A percentile compares a stretch with the other conserved stretches of the same genome.
phyloP scores from a whole-genome alignment of 2,113 vertebrate genomes.

The Steatornis caripensis region DNA sequence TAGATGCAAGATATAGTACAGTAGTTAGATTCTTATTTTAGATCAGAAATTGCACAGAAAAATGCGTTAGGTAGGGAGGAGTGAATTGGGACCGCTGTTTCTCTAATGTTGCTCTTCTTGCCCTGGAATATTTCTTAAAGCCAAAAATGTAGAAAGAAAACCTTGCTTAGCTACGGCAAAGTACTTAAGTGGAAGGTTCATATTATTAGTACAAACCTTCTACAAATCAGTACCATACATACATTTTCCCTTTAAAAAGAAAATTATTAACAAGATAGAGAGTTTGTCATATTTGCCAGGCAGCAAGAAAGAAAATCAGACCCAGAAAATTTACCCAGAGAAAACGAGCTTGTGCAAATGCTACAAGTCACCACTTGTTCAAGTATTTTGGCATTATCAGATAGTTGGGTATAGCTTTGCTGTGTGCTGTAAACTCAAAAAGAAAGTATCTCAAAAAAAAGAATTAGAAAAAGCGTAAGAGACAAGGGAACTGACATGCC shows the following conservation, averaged over 20 bases:
- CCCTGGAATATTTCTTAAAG: neutral
- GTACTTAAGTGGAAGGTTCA: neutral
- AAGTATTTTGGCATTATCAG: neutral
- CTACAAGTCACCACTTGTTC: neutral
- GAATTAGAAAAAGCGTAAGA: neutral
- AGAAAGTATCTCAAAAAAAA: neutral
- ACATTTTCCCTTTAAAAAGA: neutral
- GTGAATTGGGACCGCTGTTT: neutral
- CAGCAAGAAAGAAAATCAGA: neutral
- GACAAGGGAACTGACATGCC: neutral
- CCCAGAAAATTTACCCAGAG: neutral
- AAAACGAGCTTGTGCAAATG: neutral
- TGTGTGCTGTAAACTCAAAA: neutral
- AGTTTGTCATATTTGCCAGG: neutral
- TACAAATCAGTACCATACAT: neutral
- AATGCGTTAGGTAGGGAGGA: neutral
- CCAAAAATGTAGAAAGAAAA: neutral
- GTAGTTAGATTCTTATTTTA: neutral
- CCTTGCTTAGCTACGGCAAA: neutral
- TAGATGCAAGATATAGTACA: neutral
- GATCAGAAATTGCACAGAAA: neutral
- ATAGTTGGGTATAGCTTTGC: neutral
- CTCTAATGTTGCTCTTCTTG: neutral
- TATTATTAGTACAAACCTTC: neutral
- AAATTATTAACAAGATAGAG: neutral